phyloP scores from a whole-genome alignment of 1,140 invertebrate genomes.

The Papilio xuthus region DNA sequence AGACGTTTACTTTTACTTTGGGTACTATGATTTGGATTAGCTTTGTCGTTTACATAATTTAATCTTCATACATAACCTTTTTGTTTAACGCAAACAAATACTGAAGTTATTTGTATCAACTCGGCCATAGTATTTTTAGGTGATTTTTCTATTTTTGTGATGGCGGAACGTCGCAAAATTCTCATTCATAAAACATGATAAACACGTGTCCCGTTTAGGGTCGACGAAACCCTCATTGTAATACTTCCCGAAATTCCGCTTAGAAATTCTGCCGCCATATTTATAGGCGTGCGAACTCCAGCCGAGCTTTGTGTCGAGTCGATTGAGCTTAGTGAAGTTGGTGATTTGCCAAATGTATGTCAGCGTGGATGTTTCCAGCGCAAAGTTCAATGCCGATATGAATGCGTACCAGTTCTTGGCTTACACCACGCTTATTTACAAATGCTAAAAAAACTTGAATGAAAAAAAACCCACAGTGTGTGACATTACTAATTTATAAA shows the following conservation, averaged over 20 bases:
- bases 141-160: conserved; percentile 39
- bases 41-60: neutral
- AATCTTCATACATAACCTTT: no score
- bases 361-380: conserved; percentile 45
- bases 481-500: conserved; percentile 15
- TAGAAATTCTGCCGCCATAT: conserved; percentile 33
- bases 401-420: conserved; percentile 50
- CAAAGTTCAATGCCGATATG: conserved; percentile 67
- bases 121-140: neutral
- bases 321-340: conserved; percentile 50
- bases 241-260: conserved; percentile 38
- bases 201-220: conserved; percentile 52
- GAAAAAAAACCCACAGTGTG: conserved; percentile 17
- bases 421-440: conserved; percentile 37
- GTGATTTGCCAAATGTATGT: conserved; percentile 61
- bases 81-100: neutral
- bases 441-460: conserved; percentile 35
- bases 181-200: conserved; percentile 65
- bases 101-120: neutral
- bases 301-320: conserved; percentile 33
- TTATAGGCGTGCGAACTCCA: conserved; percentile 28
- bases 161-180: conserved; percentile 54
- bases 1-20: neutral
- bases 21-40: neutral
- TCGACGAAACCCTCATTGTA: conserved; percentile 40